Evolutionary conservation across 1,140 invertebrate genomes (phyloP).

Genomic region (Amphibalanus amphitrite): DNA sequence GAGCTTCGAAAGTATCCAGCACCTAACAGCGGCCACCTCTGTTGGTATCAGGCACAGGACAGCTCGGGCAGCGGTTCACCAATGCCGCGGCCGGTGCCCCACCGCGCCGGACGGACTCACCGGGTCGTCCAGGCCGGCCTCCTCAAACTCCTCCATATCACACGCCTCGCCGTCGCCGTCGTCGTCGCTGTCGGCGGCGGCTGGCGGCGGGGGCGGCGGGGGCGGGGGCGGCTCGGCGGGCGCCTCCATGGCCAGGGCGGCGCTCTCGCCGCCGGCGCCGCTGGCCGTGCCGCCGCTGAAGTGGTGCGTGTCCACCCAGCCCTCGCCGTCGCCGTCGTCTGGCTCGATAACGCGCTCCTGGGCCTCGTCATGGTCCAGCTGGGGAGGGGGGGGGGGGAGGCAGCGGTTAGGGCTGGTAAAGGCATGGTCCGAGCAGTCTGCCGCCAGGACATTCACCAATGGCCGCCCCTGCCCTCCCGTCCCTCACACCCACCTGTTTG

Average conservation of each 20-base stretch:
- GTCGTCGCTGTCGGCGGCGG: slow-evolving; percentile 46
- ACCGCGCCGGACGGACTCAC: slow-evolving; percentile 35
- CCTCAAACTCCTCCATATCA: slow-evolving; percentile 97
- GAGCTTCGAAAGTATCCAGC: no score
- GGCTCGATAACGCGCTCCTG: no score
- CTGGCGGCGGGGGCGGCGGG: slow-evolving; percentile 5
- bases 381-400: no score
- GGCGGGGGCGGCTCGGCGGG: background rate
- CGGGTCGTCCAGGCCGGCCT: slow-evolving; percentile 77
- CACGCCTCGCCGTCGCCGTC: slow-evolving; percentile 84
- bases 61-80: no score
- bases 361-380: no score
- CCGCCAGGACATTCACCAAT: slow-evolving; percentile 10
- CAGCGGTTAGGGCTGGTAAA: no score
- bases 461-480: slow-evolving; percentile 28
- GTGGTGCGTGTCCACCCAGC: slow-evolving; percentile 99
- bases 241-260: background rate
- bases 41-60: no score
- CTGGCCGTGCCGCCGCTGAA: slow-evolving; percentile 39
- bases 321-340: slow-evolving; percentile 54
- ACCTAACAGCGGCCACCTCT: no score
- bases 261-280: slow-evolving; percentile 6
- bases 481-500: slow-evolving; percentile 79
- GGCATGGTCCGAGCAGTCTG: no score
- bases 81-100: no score